These are phyloP conservation scores for Marmota flaviventris DNA, from an alignment of 2,113 vertebrate species.

Conservation along the genomic window DNA sequence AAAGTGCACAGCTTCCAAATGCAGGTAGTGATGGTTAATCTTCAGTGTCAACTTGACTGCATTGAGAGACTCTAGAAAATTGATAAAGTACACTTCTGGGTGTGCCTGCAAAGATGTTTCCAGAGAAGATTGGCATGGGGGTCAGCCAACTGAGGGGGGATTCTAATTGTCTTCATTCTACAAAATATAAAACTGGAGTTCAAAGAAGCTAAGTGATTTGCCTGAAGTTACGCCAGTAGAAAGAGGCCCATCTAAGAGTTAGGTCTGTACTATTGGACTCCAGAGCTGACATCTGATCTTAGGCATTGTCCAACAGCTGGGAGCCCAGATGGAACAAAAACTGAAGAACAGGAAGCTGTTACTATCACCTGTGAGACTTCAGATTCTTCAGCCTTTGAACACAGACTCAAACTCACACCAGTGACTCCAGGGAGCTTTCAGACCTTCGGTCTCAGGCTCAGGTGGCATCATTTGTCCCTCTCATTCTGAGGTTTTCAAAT, in stretches of 20 bases:
- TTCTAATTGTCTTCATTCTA: constrained; percentile 22
- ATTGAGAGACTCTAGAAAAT: not conserved
- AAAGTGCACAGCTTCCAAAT: not conserved
- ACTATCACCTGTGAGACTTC: not conserved
- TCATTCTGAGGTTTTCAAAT: not conserved
- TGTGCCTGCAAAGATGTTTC: not conserved
- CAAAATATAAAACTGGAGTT: not conserved
- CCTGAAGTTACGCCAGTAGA: not conserved
- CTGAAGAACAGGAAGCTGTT: not conserved
- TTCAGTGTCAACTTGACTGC: not conserved
- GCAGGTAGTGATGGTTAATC: not conserved
- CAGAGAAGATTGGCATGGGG: not conserved
- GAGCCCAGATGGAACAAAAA: too few relatives aligned
- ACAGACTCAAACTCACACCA: not conserved
- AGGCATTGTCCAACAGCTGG: not conserved
- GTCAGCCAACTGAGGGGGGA: not conserved
- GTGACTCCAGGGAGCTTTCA: not conserved
- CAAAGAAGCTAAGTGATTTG: constrained; percentile 30
- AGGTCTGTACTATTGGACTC: not conserved
- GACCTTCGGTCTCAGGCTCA: not conserved
- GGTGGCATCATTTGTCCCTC: not conserved
- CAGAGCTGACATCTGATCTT: not conserved
- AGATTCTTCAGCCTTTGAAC: not conserved
- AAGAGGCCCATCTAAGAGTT: not conserved
- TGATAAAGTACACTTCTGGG: not conserved